Conservation (phyloP, 2,113 vertebrate species). For the Sinocyclocheilus anophthalmus region DNA sequence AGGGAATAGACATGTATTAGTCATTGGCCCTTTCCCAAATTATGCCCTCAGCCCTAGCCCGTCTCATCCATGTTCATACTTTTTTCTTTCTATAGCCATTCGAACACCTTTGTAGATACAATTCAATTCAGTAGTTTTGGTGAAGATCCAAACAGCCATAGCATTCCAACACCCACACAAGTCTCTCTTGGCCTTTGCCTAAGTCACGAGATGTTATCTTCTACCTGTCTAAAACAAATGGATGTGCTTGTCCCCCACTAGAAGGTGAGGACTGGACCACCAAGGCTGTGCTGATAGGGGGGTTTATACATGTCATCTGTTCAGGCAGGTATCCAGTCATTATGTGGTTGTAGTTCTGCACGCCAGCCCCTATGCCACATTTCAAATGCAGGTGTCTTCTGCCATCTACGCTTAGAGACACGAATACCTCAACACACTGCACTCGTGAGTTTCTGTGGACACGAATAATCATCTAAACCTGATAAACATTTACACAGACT, state of each 20-base stretch:
- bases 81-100: not conserved
- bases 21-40: not conserved
- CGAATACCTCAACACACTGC: not conserved
- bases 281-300: slow-evolving; percentile 50
- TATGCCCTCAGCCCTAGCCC: not conserved
- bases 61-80: not conserved
- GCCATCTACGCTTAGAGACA: slow-evolving; percentile 23
- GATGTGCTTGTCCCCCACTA: slow-evolving; percentile 41
- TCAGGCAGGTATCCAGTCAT: slow-evolving; percentile 36
- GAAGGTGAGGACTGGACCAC: slow-evolving; percentile 53
- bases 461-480: not conserved
- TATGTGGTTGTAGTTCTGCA: slow-evolving; percentile 50
- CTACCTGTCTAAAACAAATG: slow-evolving; percentile 27
- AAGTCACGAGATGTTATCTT: slow-evolving; percentile 53
- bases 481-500: not conserved
- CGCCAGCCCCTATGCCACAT: slow-evolving; percentile 48
- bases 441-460: not conserved
- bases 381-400: slow-evolving; percentile 50
- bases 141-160: slow-evolving; percentile 29
- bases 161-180: slow-evolving; percentile 44
- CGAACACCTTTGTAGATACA: not conserved
- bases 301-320: slow-evolving; percentile 41
- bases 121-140: slow-evolving; percentile 8
- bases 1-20: not conserved
- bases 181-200: slow-evolving; percentile 29